Percentiles rank a stretch among this genome's conserved stretches.
Evolutionary conservation across 35 echinoderm and acorn worm genomes (phyloP).

Genomic region (Apostichopus californicus): DNA sequence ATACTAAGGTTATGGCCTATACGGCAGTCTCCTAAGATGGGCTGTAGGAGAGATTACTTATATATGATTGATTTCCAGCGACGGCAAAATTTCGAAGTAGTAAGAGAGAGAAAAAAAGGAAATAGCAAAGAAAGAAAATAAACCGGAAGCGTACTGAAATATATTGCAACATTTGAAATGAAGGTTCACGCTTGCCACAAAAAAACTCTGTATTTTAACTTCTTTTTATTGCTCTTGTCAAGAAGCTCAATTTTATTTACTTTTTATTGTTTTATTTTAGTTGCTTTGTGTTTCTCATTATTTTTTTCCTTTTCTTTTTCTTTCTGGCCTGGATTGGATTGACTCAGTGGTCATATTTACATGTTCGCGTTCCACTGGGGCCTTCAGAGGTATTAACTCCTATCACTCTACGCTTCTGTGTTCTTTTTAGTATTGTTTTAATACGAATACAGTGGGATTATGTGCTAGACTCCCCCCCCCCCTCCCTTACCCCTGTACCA

Average conservation of each 20-base stretch:
- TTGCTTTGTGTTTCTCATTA: neutral
- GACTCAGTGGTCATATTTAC: neutral
- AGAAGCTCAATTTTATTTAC: neutral
- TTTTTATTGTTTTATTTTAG: neutral
- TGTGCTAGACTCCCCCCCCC: no score
- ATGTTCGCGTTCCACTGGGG: neutral
- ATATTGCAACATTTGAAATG: neutral
- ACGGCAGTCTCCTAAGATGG: neutral
- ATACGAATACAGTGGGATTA: no score
- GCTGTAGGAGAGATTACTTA: slow-evolving; percentile 15
- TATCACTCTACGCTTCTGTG: no score
- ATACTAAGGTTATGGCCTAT: slow-evolving; percentile 35
- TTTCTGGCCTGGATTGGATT: neutral
- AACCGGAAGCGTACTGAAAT: neutral
- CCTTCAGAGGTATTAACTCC: neutral
- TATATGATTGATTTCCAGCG: slow-evolving; percentile 28
- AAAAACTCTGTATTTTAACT: no score
- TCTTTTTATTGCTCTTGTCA: no score
- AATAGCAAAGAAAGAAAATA: neutral
- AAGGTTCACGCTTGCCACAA: no score
- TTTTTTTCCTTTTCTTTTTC: neutral
- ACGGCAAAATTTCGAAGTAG: neutral
- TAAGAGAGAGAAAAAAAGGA: no score
- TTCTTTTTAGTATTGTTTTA: no score
- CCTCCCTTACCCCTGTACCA: no score